Percentiles rank a stretch among this genome's conserved stretches.
These are phyloP conservation scores for Macrobrachium nipponense DNA, from an alignment of 1,140 invertebrate species.

Conservation along the genomic window DNA sequence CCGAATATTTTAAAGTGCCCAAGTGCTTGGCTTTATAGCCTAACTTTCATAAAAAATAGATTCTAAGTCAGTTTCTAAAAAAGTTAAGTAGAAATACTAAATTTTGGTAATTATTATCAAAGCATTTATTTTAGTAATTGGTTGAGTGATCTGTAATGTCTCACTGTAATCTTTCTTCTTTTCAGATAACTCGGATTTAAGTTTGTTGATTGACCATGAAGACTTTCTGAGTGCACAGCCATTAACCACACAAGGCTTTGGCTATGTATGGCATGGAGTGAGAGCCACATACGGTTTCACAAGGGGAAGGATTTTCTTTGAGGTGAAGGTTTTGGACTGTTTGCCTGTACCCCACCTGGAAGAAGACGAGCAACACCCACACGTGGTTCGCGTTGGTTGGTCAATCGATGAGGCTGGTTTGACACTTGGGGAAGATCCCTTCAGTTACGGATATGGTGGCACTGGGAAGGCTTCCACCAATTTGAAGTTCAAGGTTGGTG, in stretches of 20 bases:
- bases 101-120: too few relatives aligned
- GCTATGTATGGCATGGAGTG: conserved; percentile 89
- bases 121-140: too few relatives aligned
- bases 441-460: conserved; percentile 90
- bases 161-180: conserved; percentile 69
- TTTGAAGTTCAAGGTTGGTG: conserved; percentile 63
- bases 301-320: conserved; percentile 85
- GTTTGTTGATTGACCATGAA: conserved; percentile 83
- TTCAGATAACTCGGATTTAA: conserved; percentile 86
- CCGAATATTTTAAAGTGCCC: too few relatives aligned
- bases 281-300: conserved; percentile 83
- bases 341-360: conserved; percentile 72
- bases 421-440: conserved; percentile 84
- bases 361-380: conserved; percentile 74
- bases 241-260: conserved; percentile 84
- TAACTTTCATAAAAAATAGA: too few relatives aligned
- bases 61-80: too few relatives aligned
- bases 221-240: conserved; percentile 81
- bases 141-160: too few relatives aligned
- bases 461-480: conserved; percentile 75
- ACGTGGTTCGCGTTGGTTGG: conserved; percentile 88
- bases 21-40: too few relatives aligned
- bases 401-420: conserved; percentile 79
- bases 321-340: conserved; percentile 78
- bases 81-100: too few relatives aligned